Evolutionary conservation across 2,113 vertebrate genomes (phyloP).

Genomic region (Hemiscyllium ocellatum): DNA sequence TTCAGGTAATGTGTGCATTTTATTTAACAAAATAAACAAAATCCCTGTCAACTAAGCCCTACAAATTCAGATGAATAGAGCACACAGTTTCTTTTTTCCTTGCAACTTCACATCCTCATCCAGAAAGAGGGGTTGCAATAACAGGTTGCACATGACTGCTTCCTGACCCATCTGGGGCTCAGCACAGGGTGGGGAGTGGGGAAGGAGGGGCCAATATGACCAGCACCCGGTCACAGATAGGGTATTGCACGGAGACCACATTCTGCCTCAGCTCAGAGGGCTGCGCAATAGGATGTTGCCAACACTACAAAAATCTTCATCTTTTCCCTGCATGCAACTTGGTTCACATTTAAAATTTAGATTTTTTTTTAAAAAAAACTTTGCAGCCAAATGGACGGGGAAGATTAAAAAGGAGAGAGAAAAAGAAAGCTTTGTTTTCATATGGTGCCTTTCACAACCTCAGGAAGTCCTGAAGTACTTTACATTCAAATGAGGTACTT

Average conservation of each 20-base stretch:
- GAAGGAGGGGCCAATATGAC: background rate
- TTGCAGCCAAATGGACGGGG: background rate
- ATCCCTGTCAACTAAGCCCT: background rate
- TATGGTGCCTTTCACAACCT: background rate
- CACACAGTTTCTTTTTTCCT: background rate
- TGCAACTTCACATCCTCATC: background rate
- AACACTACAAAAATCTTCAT: background rate
- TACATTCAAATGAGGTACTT: background rate
- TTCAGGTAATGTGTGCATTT: background rate
- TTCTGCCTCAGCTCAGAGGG: background rate
- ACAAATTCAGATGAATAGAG: background rate
- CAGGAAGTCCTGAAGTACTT: background rate
- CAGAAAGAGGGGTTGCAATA: background rate
- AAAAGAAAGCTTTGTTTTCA: background rate
- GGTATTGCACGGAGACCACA: background rate
- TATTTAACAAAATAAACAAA: constrained; percentile 27
- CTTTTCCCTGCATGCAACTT: background rate
- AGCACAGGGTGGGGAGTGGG: background rate
- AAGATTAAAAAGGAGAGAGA: background rate
- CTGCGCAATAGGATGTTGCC: background rate
- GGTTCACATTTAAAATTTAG: background rate
- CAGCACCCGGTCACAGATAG: background rate
- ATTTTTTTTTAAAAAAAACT: background rate
- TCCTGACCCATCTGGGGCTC: background rate
- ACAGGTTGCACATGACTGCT: background rate